Evolutionary conservation across 53 echinoderm and acorn worm species (phyloP).

Genomic region (Astropecten irregularis): DNA sequence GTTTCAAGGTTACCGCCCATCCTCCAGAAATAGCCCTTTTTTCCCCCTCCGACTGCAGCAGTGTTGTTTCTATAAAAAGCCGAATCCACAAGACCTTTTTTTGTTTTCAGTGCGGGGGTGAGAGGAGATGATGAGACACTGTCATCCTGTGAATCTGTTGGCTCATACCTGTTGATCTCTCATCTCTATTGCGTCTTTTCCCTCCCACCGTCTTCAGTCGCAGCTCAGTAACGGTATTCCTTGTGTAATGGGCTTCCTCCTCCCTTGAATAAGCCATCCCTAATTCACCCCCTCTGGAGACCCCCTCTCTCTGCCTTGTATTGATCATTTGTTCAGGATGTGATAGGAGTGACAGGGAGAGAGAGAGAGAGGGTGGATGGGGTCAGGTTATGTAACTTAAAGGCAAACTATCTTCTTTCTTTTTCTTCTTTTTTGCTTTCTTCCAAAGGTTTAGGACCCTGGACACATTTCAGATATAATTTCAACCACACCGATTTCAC

Average conservation of each 20-base stretch:
- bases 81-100: conserved; percentile 13
- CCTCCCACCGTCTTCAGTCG: conserved; percentile 8
- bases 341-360: no score
- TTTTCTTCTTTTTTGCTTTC: no score
- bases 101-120: no score
- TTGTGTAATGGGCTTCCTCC: conserved; percentile 7
- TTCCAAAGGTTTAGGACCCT: no score
- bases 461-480: no score
- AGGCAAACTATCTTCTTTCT: no score
- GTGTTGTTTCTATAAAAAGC: conserved; percentile 23
- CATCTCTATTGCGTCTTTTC: neutral
- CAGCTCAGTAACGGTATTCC: conserved; percentile 19
- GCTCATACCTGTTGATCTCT: conserved; percentile 33
- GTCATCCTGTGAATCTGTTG: neutral
- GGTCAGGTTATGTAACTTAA: no score
- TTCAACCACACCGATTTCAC: no score
- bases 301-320: no score
- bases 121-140: conserved; percentile 37
- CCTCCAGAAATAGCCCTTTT: neutral
- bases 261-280: neutral
- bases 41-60: no score
- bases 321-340: conserved; percentile 16
- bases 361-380: no score
- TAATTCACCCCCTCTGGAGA: neutral
- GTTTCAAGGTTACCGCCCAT: conserved; percentile 36